These are phyloP conservation scores for Phasia obesa DNA, from an alignment of 2,888 invertebrate genomes.

Conservation along the genomic window DNA sequence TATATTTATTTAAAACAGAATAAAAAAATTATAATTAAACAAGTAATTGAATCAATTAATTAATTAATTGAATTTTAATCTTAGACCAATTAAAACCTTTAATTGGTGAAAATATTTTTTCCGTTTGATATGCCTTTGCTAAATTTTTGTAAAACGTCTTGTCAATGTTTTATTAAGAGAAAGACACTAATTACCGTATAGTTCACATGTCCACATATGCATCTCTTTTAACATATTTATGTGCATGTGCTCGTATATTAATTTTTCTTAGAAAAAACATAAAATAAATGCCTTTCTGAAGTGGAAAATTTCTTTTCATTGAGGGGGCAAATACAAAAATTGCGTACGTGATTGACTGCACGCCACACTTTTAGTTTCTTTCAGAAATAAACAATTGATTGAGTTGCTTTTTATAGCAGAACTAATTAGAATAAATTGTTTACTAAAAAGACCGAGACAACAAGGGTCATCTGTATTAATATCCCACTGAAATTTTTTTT, in stretches of 20 bases:
- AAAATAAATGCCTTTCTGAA: not conserved
- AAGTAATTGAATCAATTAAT: too few relatives aligned
- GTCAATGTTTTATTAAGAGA: too few relatives aligned
- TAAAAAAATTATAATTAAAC: too few relatives aligned
- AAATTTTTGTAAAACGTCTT: too few relatives aligned
- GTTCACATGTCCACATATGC: not conserved
- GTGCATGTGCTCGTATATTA: not conserved
- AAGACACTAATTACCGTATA: too few relatives aligned
- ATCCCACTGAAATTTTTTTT: too few relatives aligned
- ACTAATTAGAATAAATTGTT: constrained; percentile 26
- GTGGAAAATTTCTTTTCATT: not conserved
- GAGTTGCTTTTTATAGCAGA: not conserved
- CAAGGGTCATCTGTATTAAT: not conserved
- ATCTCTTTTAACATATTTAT: not conserved
- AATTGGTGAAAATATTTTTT: too few relatives aligned
- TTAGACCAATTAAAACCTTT: too few relatives aligned
- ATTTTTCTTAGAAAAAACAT: not conserved
- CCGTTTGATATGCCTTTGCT: too few relatives aligned
- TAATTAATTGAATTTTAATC: too few relatives aligned
- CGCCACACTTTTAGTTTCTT: constrained; percentile 15
- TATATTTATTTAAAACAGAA: too few relatives aligned
- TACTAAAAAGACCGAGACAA: not conserved
- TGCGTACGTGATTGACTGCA: constrained; percentile 40
- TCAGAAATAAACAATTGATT: not conserved
- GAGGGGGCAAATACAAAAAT: constrained; percentile 7